Evolutionary conservation across 2,113 vertebrate species (phyloP).

Genomic region (Syrmaticus mikado): DNA sequence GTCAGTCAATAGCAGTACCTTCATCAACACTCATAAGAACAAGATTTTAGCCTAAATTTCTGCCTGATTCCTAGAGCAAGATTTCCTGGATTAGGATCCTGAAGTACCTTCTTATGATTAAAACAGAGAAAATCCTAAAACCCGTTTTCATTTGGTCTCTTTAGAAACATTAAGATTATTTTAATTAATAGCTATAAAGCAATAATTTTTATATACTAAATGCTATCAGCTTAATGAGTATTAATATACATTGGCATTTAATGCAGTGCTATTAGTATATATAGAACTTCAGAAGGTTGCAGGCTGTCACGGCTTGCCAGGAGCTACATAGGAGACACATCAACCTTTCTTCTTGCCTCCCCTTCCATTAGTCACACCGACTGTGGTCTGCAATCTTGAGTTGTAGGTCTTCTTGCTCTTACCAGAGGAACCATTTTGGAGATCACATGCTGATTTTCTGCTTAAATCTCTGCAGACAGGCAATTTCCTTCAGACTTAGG

Average conservation of each 20-base stretch:
- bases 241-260: not conserved
- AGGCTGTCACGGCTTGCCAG: not conserved
- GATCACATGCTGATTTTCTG: not conserved
- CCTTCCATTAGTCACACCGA: not conserved
- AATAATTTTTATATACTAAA: not conserved
- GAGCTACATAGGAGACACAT: not conserved
- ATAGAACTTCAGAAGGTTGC: not conserved
- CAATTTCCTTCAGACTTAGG: slow-evolving; percentile 1
- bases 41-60: not conserved
- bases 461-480: not conserved
- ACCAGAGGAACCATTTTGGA: not conserved
- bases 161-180: not conserved
- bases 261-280: not conserved
- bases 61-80: not conserved
- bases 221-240: not conserved
- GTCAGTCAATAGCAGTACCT: not conserved
- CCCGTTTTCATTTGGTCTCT: accelerated
- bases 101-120: not conserved
- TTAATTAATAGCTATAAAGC: not conserved
- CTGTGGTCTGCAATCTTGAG: not conserved
- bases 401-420: not conserved
- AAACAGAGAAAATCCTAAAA: not conserved
- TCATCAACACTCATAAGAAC: not conserved
- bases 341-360: not conserved
- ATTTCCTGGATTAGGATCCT: not conserved